A percentile compares a stretch with the other conserved stretches of the same genome.
phyloP scores from a whole-genome alignment of 2,113 vertebrate genomes.

The Lathamus discolor region DNA sequence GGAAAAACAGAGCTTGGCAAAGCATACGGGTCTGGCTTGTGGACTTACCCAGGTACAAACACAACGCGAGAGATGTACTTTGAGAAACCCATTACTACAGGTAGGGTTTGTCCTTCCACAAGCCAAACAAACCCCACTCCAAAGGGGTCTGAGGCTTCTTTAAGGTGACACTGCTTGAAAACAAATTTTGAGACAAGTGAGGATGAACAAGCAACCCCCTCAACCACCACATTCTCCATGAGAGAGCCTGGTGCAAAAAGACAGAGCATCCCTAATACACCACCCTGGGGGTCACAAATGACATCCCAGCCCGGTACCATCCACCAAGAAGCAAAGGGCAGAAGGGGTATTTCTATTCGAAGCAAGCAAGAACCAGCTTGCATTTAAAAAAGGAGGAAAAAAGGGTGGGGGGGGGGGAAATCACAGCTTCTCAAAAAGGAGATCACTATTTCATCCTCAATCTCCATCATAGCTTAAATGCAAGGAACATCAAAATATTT shows the following conservation, averaged over 20 bases:
- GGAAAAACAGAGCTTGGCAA: neutral
- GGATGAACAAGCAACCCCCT: neutral
- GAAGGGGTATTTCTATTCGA: neutral
- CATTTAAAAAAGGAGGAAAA: neutral
- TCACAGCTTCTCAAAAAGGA: constrained; percentile 19
- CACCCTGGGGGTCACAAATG: neutral
- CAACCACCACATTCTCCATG: neutral
- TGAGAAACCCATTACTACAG: neutral
- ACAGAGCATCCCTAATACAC: neutral
- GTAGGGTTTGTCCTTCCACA: neutral
- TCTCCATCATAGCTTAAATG: neutral
- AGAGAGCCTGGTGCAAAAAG: neutral
- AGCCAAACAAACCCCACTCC: neutral
- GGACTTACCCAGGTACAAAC: neutral
- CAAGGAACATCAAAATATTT: neutral
- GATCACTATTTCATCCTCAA: neutral
- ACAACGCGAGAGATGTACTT: neutral
- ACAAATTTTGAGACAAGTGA: neutral
- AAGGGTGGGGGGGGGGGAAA: neutral
- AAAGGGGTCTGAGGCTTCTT: neutral
- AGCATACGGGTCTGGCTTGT: neutral
- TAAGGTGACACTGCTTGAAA: neutral
- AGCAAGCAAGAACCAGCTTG: constrained; percentile 40
- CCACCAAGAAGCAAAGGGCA: neutral
- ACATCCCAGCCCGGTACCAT: neutral